Percentiles rank a stretch among this genome's conserved stretches.
Evolutionary conservation across 2,888 invertebrate species (phyloP).

Genomic region (Oithona nana): DNA sequence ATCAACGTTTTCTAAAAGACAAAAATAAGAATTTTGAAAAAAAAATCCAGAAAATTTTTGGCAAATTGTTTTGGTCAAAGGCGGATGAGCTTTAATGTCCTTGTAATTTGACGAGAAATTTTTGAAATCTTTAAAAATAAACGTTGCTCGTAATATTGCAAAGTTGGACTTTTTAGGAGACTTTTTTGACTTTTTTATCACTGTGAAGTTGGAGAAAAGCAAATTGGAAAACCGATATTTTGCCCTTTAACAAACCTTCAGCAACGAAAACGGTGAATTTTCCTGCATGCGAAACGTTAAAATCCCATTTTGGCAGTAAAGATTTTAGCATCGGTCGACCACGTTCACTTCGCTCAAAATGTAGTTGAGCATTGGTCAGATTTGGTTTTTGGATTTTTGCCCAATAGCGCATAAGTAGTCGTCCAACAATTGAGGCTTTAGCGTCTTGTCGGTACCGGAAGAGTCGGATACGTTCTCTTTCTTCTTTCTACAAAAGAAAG

Average conservation of each 20-base stretch:
- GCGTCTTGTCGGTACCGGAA: slow-evolving; percentile 9
- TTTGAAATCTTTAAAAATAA: too few species aligned
- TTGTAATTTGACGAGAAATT: too few species aligned
- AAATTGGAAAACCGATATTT: too few species aligned
- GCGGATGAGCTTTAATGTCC: too few species aligned
- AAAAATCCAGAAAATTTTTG: too few species aligned
- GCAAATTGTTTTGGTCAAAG: too few species aligned
- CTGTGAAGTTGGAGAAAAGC: too few species aligned
- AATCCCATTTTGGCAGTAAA: background rate
- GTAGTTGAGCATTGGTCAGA: background rate
- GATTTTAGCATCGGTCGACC: background rate
- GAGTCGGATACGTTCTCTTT: background rate
- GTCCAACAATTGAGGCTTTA: slow-evolving; percentile 8
- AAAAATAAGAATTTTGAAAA: background rate
- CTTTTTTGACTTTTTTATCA: too few species aligned
- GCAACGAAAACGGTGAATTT: background rate
- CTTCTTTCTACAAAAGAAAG: background rate
- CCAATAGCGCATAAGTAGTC: background rate
- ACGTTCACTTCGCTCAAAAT: background rate
- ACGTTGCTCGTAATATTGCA: too few species aligned
- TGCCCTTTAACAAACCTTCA: too few species aligned
- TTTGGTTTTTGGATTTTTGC: background rate
- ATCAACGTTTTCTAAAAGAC: background rate
- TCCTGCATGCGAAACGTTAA: slow-evolving; percentile 6
- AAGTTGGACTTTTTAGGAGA: too few species aligned